Conservation (phyloP, 2,113 vertebrate genomes). For the Carollia perspicillata region DNA sequence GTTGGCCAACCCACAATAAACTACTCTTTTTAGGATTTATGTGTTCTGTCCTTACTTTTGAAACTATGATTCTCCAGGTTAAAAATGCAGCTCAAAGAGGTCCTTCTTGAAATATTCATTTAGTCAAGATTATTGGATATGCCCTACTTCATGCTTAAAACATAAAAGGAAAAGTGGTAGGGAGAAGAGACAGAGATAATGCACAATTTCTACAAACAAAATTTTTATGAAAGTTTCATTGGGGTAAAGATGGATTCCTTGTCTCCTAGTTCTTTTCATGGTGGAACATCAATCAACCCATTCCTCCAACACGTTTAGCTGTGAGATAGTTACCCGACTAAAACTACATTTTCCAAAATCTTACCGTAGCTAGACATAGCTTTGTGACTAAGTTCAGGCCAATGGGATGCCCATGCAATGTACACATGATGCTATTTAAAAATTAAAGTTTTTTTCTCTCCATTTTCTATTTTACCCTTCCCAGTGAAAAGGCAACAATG, state of each 20-base stretch:
- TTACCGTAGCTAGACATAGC: background rate
- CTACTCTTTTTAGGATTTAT: background rate
- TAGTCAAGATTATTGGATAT: background rate
- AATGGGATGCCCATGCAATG: background rate
- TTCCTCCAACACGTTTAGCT: background rate
- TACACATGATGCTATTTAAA: background rate
- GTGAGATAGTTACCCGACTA: no score
- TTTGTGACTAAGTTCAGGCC: background rate
- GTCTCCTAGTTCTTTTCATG: background rate
- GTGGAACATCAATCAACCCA: background rate
- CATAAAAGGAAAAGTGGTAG: background rate
- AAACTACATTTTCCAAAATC: background rate
- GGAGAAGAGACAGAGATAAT: background rate
- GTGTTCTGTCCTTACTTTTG: background rate
- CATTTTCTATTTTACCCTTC: background rate
- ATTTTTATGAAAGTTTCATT: background rate
- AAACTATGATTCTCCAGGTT: background rate
- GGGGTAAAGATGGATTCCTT: background rate
- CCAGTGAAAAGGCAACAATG: background rate
- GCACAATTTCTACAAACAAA: background rate
- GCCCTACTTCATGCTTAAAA: background rate
- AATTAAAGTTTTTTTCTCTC: background rate
- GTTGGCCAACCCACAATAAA: background rate
- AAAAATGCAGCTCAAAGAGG: background rate
- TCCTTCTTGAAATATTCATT: background rate